Base-by-base conservation (phyloP, 1,140 invertebrate species). In the Hylaeus volcanicus region DNA sequence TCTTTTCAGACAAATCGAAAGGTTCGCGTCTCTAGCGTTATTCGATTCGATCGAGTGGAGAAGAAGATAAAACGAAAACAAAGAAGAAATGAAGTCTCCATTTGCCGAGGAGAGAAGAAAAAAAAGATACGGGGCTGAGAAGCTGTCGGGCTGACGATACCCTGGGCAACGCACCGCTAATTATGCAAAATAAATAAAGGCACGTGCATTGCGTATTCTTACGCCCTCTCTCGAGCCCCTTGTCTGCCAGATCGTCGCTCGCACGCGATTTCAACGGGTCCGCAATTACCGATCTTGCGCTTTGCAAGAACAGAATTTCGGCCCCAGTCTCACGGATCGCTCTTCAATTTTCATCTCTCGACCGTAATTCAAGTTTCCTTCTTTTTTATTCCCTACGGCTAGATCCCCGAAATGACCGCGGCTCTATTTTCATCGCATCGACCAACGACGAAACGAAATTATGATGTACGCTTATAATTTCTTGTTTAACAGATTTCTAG, bases 101-200 rank as follows among this genome's bases (percentile, higher is more conserved):
- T 26, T 26, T 26, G 0, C 26, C 37, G 39, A 45, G 53, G 14
- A 39, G 39, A 3, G 37, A 58, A 45, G 15, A 63, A 81, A 58
- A 63, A 69, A 60, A 14, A 53, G 39, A 58, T 12, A 41, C 5
- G 41, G 55, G 45, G 39, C 51, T 71, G 66, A 72, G 71, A 86
- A 86, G 72, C 76, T 83, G 84, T 79, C 72, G 75, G 56, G 58
- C 65, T 77, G 69, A 80, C 84, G 83, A 71, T 83, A 75, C 80
- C 61, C 39, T 70, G 64, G 74, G 53, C 84, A 86, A 79, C 45
- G 80, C 63, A 86, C 70, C 86, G 83, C 73, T 89, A 89, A 90
- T 90, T 90, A 90, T 90, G 89, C 85, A 89, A 89, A 90, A 90
- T 89, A 89, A 90, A 90, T 89, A 89, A 89, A 90, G 89, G 88